A percentile compares a stretch with the other conserved stretches of the same genome.
Conservation (phyloP, 2,797 vertebrate genomes). For the Melanotaenia boesemani region DNA sequence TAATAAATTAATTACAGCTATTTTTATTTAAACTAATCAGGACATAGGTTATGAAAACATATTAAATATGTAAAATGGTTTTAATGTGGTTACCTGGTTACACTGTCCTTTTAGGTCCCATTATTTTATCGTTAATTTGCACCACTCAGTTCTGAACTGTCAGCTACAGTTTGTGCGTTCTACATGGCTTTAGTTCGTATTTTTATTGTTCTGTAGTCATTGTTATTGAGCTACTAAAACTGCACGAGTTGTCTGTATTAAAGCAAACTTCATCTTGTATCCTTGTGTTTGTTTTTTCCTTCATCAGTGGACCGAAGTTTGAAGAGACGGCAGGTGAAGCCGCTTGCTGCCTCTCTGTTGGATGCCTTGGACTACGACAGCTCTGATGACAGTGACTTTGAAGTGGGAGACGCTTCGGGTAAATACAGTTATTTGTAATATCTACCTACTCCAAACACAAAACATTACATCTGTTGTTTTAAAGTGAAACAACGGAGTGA, state of each 20-base stretch:
- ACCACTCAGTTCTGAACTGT: too few relatives aligned
- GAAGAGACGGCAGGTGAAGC: conserved; percentile 98
- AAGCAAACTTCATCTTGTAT: not conserved
- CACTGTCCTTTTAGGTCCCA: too few relatives aligned
- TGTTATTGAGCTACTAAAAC: not conserved
- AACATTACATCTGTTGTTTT: not conserved
- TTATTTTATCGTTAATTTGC: too few relatives aligned
- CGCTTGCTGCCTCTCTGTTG: conserved; percentile 95
- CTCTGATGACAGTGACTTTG: conserved; percentile 99
- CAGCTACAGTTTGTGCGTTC: not conserved
- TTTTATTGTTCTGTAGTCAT: not conserved
- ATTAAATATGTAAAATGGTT: too few relatives aligned
- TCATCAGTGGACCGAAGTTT: conserved; percentile 94
- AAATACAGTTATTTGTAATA: conserved; percentile 32
- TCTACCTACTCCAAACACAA: not conserved
- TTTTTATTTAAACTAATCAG: too few relatives aligned
- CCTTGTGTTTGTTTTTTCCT: conserved; percentile 6
- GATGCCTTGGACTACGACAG: conserved; percentile 99
- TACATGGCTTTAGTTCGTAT: not conserved
- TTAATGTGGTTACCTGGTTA: too few relatives aligned
- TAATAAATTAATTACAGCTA: too few relatives aligned
- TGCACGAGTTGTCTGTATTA: not conserved
- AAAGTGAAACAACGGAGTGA: too few relatives aligned
- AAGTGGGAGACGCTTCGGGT: conserved; percentile 99
- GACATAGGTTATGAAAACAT: too few relatives aligned